A percentile compares a stretch with the other conserved stretches of the same genome.
Conservation (phyloP, 2,113 vertebrate species). For the Hippolais icterina region DNA sequence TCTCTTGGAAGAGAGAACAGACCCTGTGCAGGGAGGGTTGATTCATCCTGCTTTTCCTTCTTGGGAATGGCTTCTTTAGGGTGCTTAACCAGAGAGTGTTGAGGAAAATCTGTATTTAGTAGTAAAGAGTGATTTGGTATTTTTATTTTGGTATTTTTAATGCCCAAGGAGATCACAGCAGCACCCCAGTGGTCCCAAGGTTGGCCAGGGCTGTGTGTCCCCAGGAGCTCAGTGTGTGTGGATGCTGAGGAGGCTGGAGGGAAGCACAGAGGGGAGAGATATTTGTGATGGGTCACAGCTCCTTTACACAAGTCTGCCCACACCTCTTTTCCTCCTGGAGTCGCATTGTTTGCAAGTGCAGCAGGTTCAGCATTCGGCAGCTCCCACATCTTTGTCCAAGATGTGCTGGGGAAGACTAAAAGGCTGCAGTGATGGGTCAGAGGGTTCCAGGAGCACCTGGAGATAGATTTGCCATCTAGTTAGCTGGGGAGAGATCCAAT, state of each 20-base stretch:
- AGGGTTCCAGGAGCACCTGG: neutral
- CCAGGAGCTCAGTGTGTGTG: accelerated
- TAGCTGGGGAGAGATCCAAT: neutral
- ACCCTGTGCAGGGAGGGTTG: accelerated
- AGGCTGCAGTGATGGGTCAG: neutral
- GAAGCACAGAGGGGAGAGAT: neutral
- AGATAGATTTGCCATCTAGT: neutral
- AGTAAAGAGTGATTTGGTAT: neutral
- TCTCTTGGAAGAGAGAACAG: neutral
- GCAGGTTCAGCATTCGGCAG: neutral
- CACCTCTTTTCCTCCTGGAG: neutral
- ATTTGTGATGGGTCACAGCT: neutral
- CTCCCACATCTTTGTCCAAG: neutral
- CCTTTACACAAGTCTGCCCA: neutral
- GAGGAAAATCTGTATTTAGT: neutral
- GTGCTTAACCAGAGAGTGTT: neutral
- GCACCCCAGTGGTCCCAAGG: neutral
- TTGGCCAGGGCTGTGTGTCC: neutral
- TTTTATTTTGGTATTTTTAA: neutral
- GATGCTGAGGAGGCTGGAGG: neutral
- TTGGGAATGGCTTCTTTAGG: neutral
- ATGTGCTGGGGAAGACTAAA: neutral
- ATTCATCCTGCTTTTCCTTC: neutral
- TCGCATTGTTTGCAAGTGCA: accelerated
- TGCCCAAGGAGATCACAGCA: neutral